Evolutionary conservation across 2,113 vertebrate genomes (phyloP), one percentile per base, ranked within the genome.

Genomic region (Columba livia): DNA sequence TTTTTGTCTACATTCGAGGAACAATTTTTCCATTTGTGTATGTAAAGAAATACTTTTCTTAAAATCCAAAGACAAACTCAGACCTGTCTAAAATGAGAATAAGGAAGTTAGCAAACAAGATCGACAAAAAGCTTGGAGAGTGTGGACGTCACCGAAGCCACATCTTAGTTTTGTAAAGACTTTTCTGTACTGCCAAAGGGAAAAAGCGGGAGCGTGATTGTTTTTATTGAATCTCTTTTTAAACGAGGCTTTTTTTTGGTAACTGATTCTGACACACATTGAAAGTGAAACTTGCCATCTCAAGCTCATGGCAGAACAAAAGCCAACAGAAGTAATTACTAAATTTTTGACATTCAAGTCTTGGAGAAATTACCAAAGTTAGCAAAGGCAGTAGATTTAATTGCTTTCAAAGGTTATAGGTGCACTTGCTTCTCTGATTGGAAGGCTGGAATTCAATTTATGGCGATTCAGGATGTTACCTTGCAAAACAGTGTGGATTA

Each of bases 291-390:
- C 36, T 48, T 23, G 0, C 40, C 79, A 19, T 70, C 44, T 89
- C 65, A 74, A 71, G 90, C 67, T 96, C 23, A 28, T 65, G 72
- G 56, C 73, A 88, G 80, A 95, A 65, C 58, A 79, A 96, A 96
- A 82, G 82, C 77, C 79, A 78, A 34, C 48, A 95, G 71, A 83
- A 96, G 79, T 94, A 97, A 96, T 96, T 90, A 85, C 66, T 88
- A n/a, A 85, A 73, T 79, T 94, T 47, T 87, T 88, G 51, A 94
- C 77, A 72, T 93, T 89, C 54, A 50, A 61, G 44, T 73, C 34
- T 65, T 34, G 36, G 67, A 80, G 57, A 95, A 94, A 73, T 90
- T n/a, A 19, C 54, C 24, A 13, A 31, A 94, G 71, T 65, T 88
- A 91, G 79, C 66, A 65, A 90, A 50, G 62, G 47, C 93, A 93